Base-by-base conservation (phyloP, 2,888 invertebrate genomes). In the Scrobipalpa costella region DNA sequence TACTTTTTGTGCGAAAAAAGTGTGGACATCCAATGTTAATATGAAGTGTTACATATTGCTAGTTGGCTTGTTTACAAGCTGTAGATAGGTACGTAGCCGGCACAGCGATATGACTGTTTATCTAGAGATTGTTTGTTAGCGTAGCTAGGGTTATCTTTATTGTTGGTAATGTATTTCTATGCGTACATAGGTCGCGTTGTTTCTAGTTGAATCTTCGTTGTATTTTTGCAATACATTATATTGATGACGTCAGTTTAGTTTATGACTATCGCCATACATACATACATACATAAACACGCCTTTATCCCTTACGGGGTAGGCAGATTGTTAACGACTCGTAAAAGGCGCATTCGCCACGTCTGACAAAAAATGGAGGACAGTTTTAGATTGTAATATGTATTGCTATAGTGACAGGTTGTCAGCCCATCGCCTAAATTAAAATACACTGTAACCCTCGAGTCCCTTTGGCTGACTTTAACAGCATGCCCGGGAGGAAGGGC, bases 21-120 rank as follows among this genome's bases (percentile, higher is more conserved):
- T n/a, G n/a, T n/a, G n/a, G n/a, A n/a, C n/a, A n/a, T 40, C 2
- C 40, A 3, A 13, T 13, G 40, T 40, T 40, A n/a, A 3, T 40
- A 40, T 40, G 2, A 9, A 40, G n/a, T 40, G n/a, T 40, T 9
- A n/a, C 2, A 13, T 40, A 40, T n/a, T n/a, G n/a, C n/a, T n/a
- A n/a, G n/a, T 40, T 7, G 8, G 11, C 38, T 38, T 3, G 38
- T 38, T 38, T 38, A 38, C 38, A 8, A 38, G 2, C 44, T 27
- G 6, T 40, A 40, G n/a, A 40, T 13, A 8, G 38, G 11, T 38
- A n/a, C 7, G 33, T 57, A 63, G 64, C 40, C 7, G n/a, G 11
- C 40, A 40, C n/a, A 40, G 40, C 11, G 40, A 40, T 40, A 13
- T 40, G n/a, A 13, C 40, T 9, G 40, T 40, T 40, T 40, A 40